Evolutionary conservation across 2,888 invertebrate species (phyloP).

Genomic region (Neoitamus cyanurus): DNA sequence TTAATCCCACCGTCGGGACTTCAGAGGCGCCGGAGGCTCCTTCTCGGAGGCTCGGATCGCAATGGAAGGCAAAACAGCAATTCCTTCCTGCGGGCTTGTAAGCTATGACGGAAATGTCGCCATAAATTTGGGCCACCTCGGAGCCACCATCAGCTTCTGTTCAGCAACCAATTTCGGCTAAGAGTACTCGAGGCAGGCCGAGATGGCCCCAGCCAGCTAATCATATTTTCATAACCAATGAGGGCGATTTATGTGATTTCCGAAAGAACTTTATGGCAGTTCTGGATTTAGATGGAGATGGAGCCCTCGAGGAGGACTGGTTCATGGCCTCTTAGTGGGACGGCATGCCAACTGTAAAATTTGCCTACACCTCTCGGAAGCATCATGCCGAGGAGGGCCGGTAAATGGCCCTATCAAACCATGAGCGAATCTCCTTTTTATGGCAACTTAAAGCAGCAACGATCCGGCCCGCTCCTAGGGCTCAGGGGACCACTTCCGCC

Average conservation of each 20-base stretch:
- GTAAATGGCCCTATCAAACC: not conserved
- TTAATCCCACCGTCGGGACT: slow-evolving; percentile 36
- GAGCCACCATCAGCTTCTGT: not conserved
- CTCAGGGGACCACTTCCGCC: not conserved
- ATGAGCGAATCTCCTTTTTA: not conserved
- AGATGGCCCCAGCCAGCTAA: not conserved
- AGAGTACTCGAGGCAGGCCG: not conserved
- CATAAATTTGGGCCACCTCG: slow-evolving; percentile 10
- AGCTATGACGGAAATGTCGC: not conserved
- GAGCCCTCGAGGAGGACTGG: not conserved
- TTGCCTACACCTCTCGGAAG: not conserved
- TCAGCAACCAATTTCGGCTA: not conserved
- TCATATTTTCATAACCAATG: slow-evolving; percentile 42
- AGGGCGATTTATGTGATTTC: slow-evolving; percentile 19
- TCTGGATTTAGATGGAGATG: slow-evolving; percentile 15
- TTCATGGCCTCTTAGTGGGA: not conserved
- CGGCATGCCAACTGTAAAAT: not conserved
- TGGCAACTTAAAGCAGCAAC: not conserved
- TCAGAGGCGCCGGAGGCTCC: not conserved
- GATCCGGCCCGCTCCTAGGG: not conserved
- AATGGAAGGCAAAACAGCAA: not conserved
- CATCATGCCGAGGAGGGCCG: not conserved
- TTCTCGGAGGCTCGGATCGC: not conserved
- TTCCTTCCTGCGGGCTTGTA: not conserved
- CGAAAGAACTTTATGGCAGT: slow-evolving; percentile 5